Percentiles rank a stretch among this genome's conserved stretches.
Evolutionary conservation across 2,888 invertebrate species (phyloP).

Genomic region (Cecidostiba fungosa): DNA sequence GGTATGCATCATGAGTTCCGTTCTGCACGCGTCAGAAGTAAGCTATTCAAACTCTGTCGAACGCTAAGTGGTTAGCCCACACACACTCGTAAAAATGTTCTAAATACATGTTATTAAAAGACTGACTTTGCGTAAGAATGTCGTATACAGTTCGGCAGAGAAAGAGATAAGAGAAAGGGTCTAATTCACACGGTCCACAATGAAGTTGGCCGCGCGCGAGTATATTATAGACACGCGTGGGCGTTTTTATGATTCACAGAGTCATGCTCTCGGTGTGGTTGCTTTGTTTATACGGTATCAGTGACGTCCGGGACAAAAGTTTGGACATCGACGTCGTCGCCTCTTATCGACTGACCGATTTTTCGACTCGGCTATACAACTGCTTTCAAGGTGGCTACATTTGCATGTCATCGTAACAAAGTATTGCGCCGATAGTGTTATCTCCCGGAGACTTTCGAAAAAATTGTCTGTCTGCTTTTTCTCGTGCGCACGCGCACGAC

Average conservation of each 20-base stretch:
- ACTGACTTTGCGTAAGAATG: constrained; percentile 17
- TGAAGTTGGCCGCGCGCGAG: background rate
- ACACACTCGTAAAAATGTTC: constrained; percentile 1
- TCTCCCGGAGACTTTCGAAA: background rate
- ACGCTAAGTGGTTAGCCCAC: background rate
- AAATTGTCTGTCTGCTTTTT: background rate
- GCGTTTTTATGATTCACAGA: constrained; percentile 19
- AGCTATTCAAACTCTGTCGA: background rate
- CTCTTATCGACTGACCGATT: constrained; percentile 30
- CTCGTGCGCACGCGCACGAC: background rate
- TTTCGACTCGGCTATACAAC: background rate
- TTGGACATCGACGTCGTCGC: background rate
- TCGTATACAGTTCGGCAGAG: constrained; percentile 8
- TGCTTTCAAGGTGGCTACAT: background rate
- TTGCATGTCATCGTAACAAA: background rate
- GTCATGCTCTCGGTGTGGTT: background rate
- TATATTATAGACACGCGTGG: constrained; percentile 4
- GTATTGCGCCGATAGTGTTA: background rate
- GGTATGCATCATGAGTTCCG: background rate
- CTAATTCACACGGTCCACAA: constrained; percentile 40
- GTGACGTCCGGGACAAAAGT: constrained; percentile 27
- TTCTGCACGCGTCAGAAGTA: background rate
- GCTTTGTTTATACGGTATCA: background rate
- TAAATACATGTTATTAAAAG: background rate
- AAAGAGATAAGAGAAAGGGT: constrained; percentile 32